Percentiles rank a stretch among this genome's conserved stretches.
Conservation (phyloP, 2,888 invertebrate genomes). For the Rhagium mordax region DNA sequence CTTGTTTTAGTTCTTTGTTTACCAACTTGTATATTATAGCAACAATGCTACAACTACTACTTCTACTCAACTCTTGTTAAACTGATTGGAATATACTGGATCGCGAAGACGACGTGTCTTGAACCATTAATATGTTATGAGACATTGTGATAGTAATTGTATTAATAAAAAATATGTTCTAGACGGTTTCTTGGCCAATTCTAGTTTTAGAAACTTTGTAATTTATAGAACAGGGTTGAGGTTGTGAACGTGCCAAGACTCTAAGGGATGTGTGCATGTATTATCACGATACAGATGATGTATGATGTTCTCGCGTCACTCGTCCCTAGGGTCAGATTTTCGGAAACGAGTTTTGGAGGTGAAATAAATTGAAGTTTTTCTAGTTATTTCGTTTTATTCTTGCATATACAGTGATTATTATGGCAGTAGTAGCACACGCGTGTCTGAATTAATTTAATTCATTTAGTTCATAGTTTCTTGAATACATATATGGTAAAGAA, state of each 20-base stretch:
- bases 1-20: too few relatives aligned
- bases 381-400: slow-evolving; percentile 29
- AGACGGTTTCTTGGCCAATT: background rate
- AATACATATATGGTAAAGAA: too few relatives aligned
- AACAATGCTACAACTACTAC: too few relatives aligned
- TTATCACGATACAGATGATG: slow-evolving; percentile 62
- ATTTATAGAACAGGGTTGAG: slow-evolving; percentile 31
- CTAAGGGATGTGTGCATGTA: slow-evolving; percentile 57
- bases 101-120: background rate
- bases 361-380: slow-evolving; percentile 36
- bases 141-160: background rate
- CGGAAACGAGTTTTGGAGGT: slow-evolving; percentile 60
- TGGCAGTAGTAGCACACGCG: too few relatives aligned
- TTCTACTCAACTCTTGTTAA: background rate
- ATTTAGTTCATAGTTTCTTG: too few relatives aligned
- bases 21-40: too few relatives aligned
- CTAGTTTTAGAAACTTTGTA: slow-evolving; percentile 11
- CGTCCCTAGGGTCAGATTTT: slow-evolving; percentile 61
- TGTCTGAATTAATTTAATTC: too few relatives aligned
- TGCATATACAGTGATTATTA: background rate
- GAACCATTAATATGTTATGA: too few relatives aligned
- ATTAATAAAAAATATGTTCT: background rate
- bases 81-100: background rate
- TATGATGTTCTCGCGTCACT: slow-evolving; percentile 58
- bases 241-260: slow-evolving; percentile 43